A percentile compares a stretch with the other conserved stretches of the same genome.
These are phyloP conservation scores for Drosophila anomalata DNA, from an alignment of 2,888 invertebrate species.

Conservation along the genomic window DNA sequence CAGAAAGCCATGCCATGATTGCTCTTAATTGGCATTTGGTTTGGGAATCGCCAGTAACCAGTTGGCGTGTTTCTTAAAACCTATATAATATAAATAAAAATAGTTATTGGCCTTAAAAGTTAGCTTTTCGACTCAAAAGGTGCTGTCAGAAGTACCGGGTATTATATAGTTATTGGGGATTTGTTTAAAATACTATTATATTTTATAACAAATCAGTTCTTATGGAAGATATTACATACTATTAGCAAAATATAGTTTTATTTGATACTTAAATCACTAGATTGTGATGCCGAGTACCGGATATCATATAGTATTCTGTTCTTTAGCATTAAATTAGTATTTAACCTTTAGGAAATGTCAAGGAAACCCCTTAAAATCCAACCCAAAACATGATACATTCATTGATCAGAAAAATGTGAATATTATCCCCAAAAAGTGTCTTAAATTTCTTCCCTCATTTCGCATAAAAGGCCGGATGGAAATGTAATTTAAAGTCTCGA, in stretches of 20 bases:
- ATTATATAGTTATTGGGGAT: not conserved
- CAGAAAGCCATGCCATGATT: conserved; percentile 28
- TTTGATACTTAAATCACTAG: too few relatives aligned
- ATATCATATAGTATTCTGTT: too few relatives aligned
- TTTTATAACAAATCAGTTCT: too few relatives aligned
- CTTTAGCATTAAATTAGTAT: too few relatives aligned
- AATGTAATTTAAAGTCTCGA: conserved; percentile 3
- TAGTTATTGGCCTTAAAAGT: too few relatives aligned
- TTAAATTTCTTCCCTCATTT: not conserved
- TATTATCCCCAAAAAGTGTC: not conserved
- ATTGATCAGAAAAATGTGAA: conserved; percentile 1
- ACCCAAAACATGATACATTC: not conserved
- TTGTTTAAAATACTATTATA: too few relatives aligned
- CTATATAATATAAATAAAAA: too few relatives aligned
- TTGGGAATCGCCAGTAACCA: conserved; percentile 16
- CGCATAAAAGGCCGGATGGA: not conserved
- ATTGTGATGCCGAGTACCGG: too few relatives aligned
- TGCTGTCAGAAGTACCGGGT: not conserved
- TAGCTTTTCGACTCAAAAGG: not conserved
- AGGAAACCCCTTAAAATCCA: not conserved
- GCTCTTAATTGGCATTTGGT: conserved; percentile 35
- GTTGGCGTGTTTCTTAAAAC: conserved; percentile 1
- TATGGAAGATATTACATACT: too few relatives aligned
- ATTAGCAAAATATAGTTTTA: too few relatives aligned
- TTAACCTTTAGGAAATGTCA: too few relatives aligned